Evolutionary conservation across 2,797 vertebrate species (phyloP).

Genomic region (Hemibagrus guttatus): DNA sequence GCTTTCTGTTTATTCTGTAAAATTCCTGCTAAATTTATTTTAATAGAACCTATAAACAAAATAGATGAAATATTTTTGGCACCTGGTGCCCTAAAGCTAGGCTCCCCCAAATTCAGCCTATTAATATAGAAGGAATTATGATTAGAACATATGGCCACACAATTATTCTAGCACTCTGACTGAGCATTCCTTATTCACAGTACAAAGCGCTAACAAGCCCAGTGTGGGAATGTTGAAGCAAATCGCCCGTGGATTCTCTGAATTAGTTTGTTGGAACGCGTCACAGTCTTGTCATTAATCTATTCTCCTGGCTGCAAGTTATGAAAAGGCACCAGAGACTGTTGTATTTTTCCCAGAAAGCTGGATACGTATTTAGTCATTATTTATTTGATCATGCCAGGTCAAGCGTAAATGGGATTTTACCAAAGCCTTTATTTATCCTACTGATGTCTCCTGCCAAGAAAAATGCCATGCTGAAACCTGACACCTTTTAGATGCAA

Average conservation of each 20-base stretch:
- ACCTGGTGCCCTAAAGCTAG: constrained; percentile 55
- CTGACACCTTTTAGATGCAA: constrained; percentile 32
- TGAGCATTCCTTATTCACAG: constrained; percentile 58
- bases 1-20: not conserved
- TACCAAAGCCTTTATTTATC: constrained; percentile 18
- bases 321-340: constrained; percentile 50
- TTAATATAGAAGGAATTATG: constrained; percentile 65
- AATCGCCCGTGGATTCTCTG: constrained; percentile 53
- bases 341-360: constrained; percentile 50
- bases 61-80: constrained; percentile 25
- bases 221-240: constrained; percentile 63
- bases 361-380: constrained; percentile 36
- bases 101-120: constrained; percentile 59
- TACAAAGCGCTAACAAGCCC: constrained; percentile 58
- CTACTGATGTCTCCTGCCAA: constrained; percentile 54
- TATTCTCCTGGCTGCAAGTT: constrained; percentile 44
- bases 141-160: constrained; percentile 70
- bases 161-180: constrained; percentile 66
- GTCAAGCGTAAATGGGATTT: constrained; percentile 45
- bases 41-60: constrained; percentile 41
- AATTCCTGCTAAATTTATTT: not conserved
- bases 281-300: constrained; percentile 55
- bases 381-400: constrained; percentile 41
- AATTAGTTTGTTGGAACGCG: constrained; percentile 59
- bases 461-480: constrained; percentile 33